Evolutionary conservation across 2,113 vertebrate species (phyloP).

Genomic region (Glareola pratincola): DNA sequence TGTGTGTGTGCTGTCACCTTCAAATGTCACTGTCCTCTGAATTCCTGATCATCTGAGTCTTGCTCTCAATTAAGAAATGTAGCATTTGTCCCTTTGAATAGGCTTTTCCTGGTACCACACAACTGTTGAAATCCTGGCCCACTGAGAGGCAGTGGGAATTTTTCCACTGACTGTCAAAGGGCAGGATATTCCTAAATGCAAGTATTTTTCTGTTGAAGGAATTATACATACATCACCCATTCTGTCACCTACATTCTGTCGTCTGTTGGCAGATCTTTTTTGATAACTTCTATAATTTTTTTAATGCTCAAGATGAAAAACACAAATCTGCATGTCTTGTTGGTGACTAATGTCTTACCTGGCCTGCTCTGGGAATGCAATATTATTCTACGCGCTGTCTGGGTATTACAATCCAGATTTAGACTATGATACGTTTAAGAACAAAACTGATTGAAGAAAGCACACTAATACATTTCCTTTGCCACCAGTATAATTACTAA

Average conservation of each 20-base stretch:
- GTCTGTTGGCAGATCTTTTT: not conserved
- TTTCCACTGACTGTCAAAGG: not conserved
- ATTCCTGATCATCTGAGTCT: not conserved
- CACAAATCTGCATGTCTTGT: rapidly evolving
- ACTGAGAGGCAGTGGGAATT: not conserved
- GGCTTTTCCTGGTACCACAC: not conserved
- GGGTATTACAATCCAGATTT: not conserved
- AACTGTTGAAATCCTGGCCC: not conserved
- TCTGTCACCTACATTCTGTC: not conserved
- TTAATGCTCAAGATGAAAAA: not conserved
- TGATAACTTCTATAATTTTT: not conserved
- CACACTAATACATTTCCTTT: not conserved
- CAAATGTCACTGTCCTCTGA: not conserved
- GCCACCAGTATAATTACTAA: not conserved
- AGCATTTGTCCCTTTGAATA: not conserved
- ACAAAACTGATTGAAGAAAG: not conserved
- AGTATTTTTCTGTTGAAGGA: not conserved
- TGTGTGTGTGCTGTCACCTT: not conserved
- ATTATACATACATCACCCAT: not conserved
- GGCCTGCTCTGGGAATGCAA: rapidly evolving
- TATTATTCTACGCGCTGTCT: not conserved
- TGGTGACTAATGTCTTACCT: not conserved
- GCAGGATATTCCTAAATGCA: not conserved
- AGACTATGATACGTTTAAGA: not conserved
- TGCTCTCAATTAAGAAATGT: not conserved